Evolutionary conservation across 2,797 vertebrate species (phyloP), one percentile per base, ranked within the genome.

Genomic region (Eulemur albifrons): DNA sequence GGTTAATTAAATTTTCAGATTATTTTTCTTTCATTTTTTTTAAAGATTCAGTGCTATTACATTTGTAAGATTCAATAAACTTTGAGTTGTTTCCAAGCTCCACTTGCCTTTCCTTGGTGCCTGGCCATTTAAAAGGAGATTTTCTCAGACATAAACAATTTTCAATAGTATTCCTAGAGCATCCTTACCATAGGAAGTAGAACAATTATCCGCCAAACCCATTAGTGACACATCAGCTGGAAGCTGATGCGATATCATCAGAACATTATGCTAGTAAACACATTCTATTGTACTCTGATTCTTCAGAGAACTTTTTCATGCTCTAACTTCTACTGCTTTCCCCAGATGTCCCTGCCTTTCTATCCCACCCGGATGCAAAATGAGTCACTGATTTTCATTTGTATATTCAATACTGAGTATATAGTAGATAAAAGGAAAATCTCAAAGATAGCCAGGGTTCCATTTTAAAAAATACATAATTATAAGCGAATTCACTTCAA

Each of bases 331-430:
- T 43, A 63, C 27, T 57, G 70, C 54, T 14, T 84, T 89, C 8
- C 12, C 18, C 90, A 88, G 20, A 88, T 82, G 75, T n/a, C 27
- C 23, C 61, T 82, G 23, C 18, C 48, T 75, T 38, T 18, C 38
- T 79, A 20, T 73, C n/a, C 57, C 35, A 35, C 23, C 35, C 50
- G 70, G 14, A 88, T 82, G 48, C 27, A 94, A 84, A 94, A 65
- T 50, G 57, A 96, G 43, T 80, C 70, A 87, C 4, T 90, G 52
- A 80, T 90, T 95, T 94, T 91, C 52, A 23, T 81, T 93, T 76
- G n/a, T 90, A 57, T 23, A 57, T 21, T 52, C 86, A 72, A 84
- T 94, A 70, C 9, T 52, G 35, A 85, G 75, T 81, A 65, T 57
- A 8, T 21, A 86, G 32, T 40, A 82, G 40, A 89, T 38, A 79